Evolutionary conservation across 2,888 invertebrate species (phyloP).

Genomic region (Ochlodes sylvanus): DNA sequence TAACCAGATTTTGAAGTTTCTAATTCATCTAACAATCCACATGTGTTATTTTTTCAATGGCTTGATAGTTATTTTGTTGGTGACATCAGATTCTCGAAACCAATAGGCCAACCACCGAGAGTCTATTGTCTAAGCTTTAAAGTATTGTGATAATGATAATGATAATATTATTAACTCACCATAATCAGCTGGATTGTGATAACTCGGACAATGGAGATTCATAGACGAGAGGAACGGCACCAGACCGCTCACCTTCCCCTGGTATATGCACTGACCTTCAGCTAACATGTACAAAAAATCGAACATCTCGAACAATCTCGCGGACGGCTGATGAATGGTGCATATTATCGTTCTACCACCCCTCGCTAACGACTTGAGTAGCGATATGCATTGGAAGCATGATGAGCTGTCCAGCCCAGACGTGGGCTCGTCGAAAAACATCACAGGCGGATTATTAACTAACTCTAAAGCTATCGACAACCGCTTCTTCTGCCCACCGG

Average conservation of each 20-base stretch:
- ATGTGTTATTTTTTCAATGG: too few species aligned
- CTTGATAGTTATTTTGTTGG: too few species aligned
- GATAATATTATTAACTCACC: slow-evolving; percentile 85
- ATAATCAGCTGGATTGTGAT: slow-evolving; percentile 99
- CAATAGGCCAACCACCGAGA: too few species aligned
- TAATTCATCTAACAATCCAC: too few species aligned
- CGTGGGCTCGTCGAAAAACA: slow-evolving; percentile 98
- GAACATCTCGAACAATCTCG: slow-evolving; percentile 97
- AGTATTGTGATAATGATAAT: too few species aligned
- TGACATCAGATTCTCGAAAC: too few species aligned
- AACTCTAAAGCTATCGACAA: slow-evolving; percentile 96
- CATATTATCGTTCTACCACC: slow-evolving; percentile 97
- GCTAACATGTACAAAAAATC: slow-evolving; percentile 96
- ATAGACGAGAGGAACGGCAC: slow-evolving; percentile 95
- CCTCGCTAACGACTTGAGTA: slow-evolving; percentile 94
- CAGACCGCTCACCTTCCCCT: slow-evolving; percentile 92
- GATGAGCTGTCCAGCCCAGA: slow-evolving; percentile 97
- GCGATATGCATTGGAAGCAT: slow-evolving; percentile 95
- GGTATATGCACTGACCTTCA: slow-evolving; percentile 97
- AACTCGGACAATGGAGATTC: slow-evolving; percentile 95
- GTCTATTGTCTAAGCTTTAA: too few species aligned
- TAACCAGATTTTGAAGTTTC: too few species aligned
- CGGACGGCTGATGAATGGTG: slow-evolving; percentile 98
- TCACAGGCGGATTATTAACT: slow-evolving; percentile 98
- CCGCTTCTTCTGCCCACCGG: slow-evolving; percentile 96